phyloP scores from a whole-genome alignment of 2,888 invertebrate genomes.

The Diadegma fenestrale region DNA sequence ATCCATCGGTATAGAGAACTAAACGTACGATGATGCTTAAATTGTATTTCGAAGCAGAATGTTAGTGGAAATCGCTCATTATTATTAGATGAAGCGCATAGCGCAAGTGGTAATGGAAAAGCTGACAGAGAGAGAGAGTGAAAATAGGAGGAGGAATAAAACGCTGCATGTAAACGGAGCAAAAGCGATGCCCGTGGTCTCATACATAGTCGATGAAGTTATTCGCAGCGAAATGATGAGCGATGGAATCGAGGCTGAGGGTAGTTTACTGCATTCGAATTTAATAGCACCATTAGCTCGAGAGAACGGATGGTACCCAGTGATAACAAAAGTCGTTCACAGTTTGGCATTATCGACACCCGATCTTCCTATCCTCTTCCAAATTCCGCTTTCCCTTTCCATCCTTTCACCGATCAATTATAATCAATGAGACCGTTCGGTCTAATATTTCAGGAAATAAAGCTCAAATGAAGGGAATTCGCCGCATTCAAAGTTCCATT shows the following conservation, averaged over 20 bases:
- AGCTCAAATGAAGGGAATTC: neutral
- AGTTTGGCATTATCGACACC: slow-evolving; percentile 65
- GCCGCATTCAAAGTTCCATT: neutral
- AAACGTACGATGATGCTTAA: slow-evolving; percentile 31
- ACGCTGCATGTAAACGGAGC: slow-evolving; percentile 65
- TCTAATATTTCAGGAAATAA: slow-evolving; percentile 5
- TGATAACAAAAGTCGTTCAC: slow-evolving; percentile 65
- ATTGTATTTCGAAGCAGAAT: slow-evolving; percentile 37
- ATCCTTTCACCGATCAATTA: slow-evolving; percentile 55
- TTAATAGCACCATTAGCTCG: slow-evolving; percentile 68
- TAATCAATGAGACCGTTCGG: slow-evolving; percentile 37
- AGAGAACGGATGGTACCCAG: slow-evolving; percentile 62
- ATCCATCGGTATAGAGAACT: slow-evolving; percentile 25
- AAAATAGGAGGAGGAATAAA: slow-evolving; percentile 42
- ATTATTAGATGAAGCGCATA: slow-evolving; percentile 33
- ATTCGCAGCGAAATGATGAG: slow-evolving; percentile 64
- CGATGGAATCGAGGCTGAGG: slow-evolving; percentile 56
- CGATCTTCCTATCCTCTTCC: slow-evolving; percentile 21
- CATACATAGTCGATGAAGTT: slow-evolving; percentile 71
- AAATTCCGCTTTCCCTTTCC: neutral
- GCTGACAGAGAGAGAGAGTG: neutral
- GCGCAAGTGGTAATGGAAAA: slow-evolving; percentile 4
- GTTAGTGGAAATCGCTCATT: slow-evolving; percentile 48
- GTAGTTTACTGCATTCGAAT: slow-evolving; percentile 62
- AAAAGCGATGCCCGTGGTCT: slow-evolving; percentile 66